Conservation (phyloP, 2,888 invertebrate genomes). For the Anagyrus pseudococci region DNA sequence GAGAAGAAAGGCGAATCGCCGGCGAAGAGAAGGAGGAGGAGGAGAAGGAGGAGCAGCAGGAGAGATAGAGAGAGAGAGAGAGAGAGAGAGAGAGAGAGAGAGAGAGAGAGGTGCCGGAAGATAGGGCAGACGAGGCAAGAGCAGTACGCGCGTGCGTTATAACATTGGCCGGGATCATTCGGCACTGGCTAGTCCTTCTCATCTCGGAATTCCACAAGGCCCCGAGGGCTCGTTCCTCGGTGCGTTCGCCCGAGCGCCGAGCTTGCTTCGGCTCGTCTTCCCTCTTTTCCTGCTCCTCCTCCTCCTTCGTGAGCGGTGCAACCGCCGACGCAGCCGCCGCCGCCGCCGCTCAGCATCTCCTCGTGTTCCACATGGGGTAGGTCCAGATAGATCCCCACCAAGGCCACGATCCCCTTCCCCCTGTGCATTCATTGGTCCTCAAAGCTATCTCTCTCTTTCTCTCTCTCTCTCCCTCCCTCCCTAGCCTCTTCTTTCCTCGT, state of each 20-base stretch:
- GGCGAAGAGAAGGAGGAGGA: no score
- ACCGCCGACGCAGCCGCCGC: neutral
- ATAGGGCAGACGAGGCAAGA: neutral
- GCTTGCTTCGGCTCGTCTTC: neutral
- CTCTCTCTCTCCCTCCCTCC: constrained; percentile 8
- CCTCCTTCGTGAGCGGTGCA: neutral
- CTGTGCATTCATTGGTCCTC: neutral
- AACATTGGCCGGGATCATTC: constrained; percentile 32
- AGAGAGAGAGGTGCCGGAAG: neutral
- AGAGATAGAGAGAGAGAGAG: neutral
- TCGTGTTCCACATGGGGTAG: constrained; percentile 25
- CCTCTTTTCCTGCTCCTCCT: constrained; percentile 6
- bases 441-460: neutral
- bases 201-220: constrained; percentile 22
- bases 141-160: constrained; percentile 13
- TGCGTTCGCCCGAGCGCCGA: constrained; percentile 32
- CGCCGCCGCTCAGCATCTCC: no score
- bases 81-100: neutral
- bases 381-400: constrained; percentile 31
- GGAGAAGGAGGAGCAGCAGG: no score
- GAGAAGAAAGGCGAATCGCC: no score
- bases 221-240: constrained; percentile 32
- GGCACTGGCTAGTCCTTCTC: constrained; percentile 33
- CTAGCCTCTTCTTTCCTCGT: neutral
- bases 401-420: constrained; percentile 24